Evolutionary conservation across 2,888 invertebrate species (phyloP).

Genomic region (Perithous albicinctus): DNA sequence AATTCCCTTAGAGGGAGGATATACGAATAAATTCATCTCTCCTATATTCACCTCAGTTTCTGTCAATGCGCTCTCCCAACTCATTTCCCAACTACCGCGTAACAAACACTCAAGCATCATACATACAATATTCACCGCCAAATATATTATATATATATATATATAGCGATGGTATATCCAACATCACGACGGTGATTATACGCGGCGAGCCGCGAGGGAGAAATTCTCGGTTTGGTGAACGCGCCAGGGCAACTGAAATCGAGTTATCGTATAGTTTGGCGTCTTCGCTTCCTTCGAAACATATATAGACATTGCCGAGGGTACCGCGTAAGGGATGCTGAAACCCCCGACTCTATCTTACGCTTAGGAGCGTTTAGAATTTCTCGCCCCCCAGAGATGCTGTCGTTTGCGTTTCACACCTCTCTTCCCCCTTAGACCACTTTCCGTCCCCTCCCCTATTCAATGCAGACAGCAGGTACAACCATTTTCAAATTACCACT

Average conservation of each 20-base stretch:
- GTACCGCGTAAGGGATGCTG: conserved; percentile 31
- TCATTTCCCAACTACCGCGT: background rate
- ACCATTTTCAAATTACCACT: conserved; percentile 34
- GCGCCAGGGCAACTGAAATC: conserved; percentile 59
- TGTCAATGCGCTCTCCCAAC: conserved; percentile 7
- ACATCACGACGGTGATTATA: conserved; percentile 50
- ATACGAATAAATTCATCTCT: background rate
- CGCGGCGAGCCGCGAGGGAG: conserved; percentile 61
- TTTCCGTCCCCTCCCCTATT: background rate
- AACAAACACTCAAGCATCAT: conserved; percentile 20
- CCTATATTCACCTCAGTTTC: background rate
- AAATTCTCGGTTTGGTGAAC: conserved; percentile 64
- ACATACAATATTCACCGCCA: background rate
- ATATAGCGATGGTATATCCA: conserved; percentile 13
- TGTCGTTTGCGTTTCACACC: conserved; percentile 32
- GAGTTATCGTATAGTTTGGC: conserved; percentile 62
- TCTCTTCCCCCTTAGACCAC: background rate
- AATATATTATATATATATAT: background rate
- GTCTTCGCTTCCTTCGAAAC: conserved; percentile 44
- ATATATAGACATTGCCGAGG: conserved; percentile 9
- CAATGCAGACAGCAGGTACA: conserved; percentile 11
- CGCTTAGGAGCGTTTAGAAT: conserved; percentile 53
- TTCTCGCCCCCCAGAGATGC: conserved; percentile 15
- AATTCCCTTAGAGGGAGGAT: background rate
- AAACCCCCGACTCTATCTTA: conserved; percentile 31